Conservation (phyloP, 2,888 invertebrate genomes). For the Perizoma affinitatum region DNA sequence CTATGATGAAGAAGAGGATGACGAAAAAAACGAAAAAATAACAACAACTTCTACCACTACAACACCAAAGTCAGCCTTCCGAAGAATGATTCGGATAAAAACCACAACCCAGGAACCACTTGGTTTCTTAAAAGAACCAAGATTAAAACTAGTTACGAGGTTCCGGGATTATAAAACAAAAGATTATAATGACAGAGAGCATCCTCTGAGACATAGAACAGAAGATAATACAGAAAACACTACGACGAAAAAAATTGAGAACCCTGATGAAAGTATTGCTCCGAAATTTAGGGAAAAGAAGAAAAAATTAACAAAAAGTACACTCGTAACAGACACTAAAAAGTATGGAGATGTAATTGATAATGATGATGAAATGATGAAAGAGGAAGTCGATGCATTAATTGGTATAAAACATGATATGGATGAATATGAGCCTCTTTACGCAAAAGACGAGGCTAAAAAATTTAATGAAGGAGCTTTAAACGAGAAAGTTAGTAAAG, state of each 20-base stretch:
- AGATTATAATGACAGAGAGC: conserved; percentile 27
- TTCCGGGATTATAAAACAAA: conserved; percentile 55
- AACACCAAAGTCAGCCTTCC: conserved; percentile 52
- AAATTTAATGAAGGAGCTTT: conserved; percentile 37
- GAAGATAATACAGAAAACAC: conserved; percentile 29
- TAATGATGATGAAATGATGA: conserved; percentile 60
- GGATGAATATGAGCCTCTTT: conserved; percentile 68
- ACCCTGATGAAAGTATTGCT: conserved; percentile 29
- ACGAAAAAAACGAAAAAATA: conserved; percentile 32
- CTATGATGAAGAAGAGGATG: conserved; percentile 42
- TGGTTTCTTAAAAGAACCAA: conserved; percentile 47
- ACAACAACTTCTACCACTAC: conserved; percentile 55
- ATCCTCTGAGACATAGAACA: conserved; percentile 22
- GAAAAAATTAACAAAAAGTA: conserved; percentile 70
- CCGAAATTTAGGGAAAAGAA: conserved; percentile 74
- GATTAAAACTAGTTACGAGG: conserved; percentile 62
- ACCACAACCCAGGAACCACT: conserved; percentile 49
- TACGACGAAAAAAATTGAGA: neutral
- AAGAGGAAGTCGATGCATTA: conserved; percentile 70
- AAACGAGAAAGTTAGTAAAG: conserved; percentile 34
- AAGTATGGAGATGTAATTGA: conserved; percentile 59
- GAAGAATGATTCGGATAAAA: conserved; percentile 46
- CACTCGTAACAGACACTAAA: conserved; percentile 74
- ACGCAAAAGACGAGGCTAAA: conserved; percentile 61
- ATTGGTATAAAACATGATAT: conserved; percentile 69